A percentile compares a stretch with the other conserved stretches of the same genome.
Conservation (phyloP, 1,140 invertebrate genomes). For the Pygmarrhopalites habei region DNA sequence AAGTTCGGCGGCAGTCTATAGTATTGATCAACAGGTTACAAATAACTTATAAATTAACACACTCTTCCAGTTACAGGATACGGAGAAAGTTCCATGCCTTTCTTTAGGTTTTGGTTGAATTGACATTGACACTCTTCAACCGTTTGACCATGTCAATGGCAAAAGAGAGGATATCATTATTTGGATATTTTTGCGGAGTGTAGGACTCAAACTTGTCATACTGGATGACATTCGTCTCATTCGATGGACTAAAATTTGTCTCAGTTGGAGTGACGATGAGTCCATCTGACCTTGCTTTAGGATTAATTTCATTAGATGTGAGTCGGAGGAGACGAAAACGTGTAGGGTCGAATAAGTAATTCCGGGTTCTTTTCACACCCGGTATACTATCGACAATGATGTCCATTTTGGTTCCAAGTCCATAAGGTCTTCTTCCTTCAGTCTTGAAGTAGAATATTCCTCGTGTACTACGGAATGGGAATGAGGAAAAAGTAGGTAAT, state of each 20-base stretch:
- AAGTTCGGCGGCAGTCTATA: too few relatives aligned
- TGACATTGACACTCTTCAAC: too few relatives aligned
- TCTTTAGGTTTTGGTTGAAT: too few relatives aligned
- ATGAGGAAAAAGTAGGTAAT: too few relatives aligned
- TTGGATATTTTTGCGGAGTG: neutral
- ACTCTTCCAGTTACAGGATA: too few relatives aligned
- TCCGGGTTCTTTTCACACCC: neutral
- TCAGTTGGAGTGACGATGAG: neutral
- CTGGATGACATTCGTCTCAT: neutral
- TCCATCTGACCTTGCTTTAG: neutral
- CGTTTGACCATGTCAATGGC: too few relatives aligned
- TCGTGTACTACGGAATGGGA: neutral
- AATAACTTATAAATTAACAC: too few relatives aligned
- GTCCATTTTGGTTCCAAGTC: neutral
- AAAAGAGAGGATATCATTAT: conserved; percentile 4
- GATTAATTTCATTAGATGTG: neutral
- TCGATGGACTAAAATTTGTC: conserved; percentile 5
- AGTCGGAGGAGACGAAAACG: neutral
- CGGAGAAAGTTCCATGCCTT: too few relatives aligned
- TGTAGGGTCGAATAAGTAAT: neutral
- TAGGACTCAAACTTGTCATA: neutral
- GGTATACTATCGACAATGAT: neutral
- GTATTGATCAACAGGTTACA: too few relatives aligned
- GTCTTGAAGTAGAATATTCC: conserved; percentile 4
- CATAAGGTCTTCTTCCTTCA: neutral